A percentile compares a stretch with the other conserved stretches of the same genome.
phyloP scores from a whole-genome alignment of 1,140 invertebrate genomes.

The Drosophila mayri region DNA sequence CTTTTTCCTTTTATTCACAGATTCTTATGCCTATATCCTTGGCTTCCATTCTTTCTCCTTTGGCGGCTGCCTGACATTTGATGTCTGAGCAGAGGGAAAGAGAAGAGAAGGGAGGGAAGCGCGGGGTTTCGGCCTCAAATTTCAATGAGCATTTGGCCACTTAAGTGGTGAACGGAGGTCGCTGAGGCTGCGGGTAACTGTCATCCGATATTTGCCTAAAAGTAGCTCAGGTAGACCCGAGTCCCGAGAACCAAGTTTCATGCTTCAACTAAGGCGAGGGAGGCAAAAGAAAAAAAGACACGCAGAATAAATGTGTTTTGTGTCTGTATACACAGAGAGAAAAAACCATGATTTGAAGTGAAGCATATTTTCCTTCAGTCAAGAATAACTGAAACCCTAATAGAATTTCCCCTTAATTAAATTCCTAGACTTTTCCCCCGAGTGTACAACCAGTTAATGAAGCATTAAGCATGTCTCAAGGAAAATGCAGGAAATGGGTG shows the following conservation, averaged over 20 bases:
- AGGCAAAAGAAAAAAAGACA: constrained; percentile 18
- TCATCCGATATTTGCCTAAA: constrained; percentile 49
- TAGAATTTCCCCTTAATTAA: not conserved
- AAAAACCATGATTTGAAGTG: not conserved
- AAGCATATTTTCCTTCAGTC: too few relatives aligned
- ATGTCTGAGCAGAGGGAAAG: constrained; percentile 28
- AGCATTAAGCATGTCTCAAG: constrained; percentile 63
- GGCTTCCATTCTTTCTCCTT: constrained; percentile 9
- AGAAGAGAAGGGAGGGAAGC: not conserved
- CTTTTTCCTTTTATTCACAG: constrained; percentile 3
- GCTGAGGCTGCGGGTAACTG: constrained; percentile 28
- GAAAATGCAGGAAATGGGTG: constrained; percentile 23
- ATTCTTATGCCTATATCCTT: constrained; percentile 16
- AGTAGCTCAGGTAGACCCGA: constrained; percentile 41
- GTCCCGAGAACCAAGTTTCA: not conserved
- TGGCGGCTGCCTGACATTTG: constrained; percentile 66
- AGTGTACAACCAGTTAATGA: constrained; percentile 63
- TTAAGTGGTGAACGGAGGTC: constrained; percentile 35
- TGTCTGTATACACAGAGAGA: not conserved
- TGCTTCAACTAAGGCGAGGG: constrained; percentile 4
- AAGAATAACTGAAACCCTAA: not conserved
- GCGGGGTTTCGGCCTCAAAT: constrained; percentile 59
- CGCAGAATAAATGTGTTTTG: not conserved
- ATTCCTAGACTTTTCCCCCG: not conserved
- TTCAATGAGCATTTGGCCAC: constrained; percentile 66